Evolutionary conservation across 2,888 invertebrate species (phyloP).

Genomic region (Torymus tubicola): DNA sequence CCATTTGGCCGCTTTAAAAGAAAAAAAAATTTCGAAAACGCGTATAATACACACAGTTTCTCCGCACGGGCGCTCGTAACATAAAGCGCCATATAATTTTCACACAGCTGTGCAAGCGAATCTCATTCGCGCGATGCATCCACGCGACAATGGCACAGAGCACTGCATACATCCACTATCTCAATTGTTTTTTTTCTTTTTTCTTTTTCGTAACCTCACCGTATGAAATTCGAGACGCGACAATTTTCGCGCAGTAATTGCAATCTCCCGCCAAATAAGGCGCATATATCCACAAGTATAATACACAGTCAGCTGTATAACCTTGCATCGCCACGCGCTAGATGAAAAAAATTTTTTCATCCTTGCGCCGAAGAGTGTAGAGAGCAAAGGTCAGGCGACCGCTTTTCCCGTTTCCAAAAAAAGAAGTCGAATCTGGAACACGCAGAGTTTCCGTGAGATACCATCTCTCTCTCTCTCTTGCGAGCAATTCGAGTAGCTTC

Average conservation of each 20-base stretch:
- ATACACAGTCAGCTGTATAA: too few relatives aligned
- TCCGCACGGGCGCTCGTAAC: too few relatives aligned
- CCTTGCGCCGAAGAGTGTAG: not conserved
- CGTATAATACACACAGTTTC: too few relatives aligned
- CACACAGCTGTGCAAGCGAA: too few relatives aligned
- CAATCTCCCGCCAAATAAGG: not conserved
- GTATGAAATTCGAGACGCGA: not conserved
- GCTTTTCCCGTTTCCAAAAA: not conserved
- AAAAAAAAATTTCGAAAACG: too few relatives aligned
- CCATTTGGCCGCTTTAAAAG: too few relatives aligned
- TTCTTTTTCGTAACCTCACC: not conserved
- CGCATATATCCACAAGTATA: too few relatives aligned
- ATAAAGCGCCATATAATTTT: too few relatives aligned
- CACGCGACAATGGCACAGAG: too few relatives aligned
- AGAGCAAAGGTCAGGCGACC: not conserved
- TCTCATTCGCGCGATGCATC: too few relatives aligned
- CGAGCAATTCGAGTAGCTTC: conserved; percentile 15
- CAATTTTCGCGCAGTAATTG: not conserved
- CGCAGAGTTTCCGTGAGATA: conserved; percentile 8
- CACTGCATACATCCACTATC: too few relatives aligned
- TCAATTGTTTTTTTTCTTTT: not conserved
- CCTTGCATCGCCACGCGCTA: not conserved
- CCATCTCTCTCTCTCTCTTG: not conserved
- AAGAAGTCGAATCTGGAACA: conserved; percentile 12
- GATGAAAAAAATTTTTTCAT: not conserved